Evolutionary conservation across 2,113 vertebrate species (phyloP).

Genomic region (Eublepharis macularius): DNA sequence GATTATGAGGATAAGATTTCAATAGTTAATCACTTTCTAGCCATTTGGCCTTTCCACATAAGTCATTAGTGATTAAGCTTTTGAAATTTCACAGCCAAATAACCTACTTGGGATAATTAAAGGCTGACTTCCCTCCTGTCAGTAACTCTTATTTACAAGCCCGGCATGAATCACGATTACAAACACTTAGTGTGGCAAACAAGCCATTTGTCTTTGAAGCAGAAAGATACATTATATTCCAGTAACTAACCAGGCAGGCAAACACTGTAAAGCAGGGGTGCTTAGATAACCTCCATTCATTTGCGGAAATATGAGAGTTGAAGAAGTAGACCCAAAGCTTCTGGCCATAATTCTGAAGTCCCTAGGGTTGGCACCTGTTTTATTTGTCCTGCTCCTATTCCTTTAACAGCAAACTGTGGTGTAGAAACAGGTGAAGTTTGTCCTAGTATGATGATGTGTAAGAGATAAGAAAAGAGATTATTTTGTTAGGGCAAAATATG

Average conservation of each 20-base stretch:
- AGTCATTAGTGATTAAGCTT: conserved; percentile 34
- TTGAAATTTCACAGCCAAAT: neutral
- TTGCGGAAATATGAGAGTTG: neutral
- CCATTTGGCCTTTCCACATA: conserved; percentile 31
- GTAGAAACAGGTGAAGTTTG: neutral
- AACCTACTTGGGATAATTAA: conserved; percentile 36
- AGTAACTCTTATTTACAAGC: conserved; percentile 18
- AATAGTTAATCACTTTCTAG: conserved; percentile 35
- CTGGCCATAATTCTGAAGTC: neutral
- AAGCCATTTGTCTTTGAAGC: conserved; percentile 29
- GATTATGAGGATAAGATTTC: neutral
- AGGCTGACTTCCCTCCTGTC: conserved; percentile 21
- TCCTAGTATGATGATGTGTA: neutral
- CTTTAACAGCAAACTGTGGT: neutral
- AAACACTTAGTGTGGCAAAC: neutral
- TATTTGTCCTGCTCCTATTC: neutral
- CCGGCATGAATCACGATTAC: conserved; percentile 12
- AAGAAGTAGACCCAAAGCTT: neutral
- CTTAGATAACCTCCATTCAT: neutral
- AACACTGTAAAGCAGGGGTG: neutral
- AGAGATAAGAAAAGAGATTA: neutral
- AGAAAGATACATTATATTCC: conserved; percentile 31
- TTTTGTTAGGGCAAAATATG: neutral
- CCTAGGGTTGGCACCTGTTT: neutral
- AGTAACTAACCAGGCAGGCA: neutral